Base-by-base conservation (phyloP, 2,888 invertebrate species). In the Amphimallon solstitiale region DNA sequence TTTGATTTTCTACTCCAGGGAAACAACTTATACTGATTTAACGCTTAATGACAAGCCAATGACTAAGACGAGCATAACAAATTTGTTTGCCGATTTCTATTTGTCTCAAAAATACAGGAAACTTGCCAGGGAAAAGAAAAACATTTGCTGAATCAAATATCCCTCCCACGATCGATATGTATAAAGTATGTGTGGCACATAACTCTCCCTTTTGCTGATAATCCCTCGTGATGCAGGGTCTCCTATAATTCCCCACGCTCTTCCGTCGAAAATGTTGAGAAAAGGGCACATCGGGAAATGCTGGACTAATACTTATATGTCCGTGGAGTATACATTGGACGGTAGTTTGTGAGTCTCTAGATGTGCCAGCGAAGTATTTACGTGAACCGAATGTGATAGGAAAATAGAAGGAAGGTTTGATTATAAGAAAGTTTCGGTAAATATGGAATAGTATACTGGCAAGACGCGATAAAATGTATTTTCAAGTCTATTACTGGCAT, bases 161-260 rank as follows among this genome's bases (percentile, higher is more conserved):
- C 15, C 34, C n/a, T n/a, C 6, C n/a, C 23, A 12, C 48, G 48
- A 56, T 56, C 56, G 43, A 56, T 43, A 56, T 12, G 21, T 21
- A 40, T 9, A 3, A 6, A 40, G 10, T n/a, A 7, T 1, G 21
- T 40, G n/a, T 9, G 9, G 15, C 10, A 43, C 56, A n/a, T n/a
- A 54, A 54, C 56, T 56, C 40, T 56, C 56, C 56, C 56, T 56
- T 43, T 56, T 56, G 10, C 29, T 23, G 56, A 9, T 56, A 56
- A 56, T 56, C 56, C 54, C 56, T 29, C 5, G 56, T 56, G 56
- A 56, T 56, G 29, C 29, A 56, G 56, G 56, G 56, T 38, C 43
- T 56, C 56, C 23, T 15, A 43, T 21, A 56, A 56, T 56, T 40
- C 37, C 9, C 19, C 10, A 37, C n/a, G 38, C 19, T 38, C 37